phyloP scores from a whole-genome alignment of 2,888 invertebrate species.

The Aleiodes alternator region DNA sequence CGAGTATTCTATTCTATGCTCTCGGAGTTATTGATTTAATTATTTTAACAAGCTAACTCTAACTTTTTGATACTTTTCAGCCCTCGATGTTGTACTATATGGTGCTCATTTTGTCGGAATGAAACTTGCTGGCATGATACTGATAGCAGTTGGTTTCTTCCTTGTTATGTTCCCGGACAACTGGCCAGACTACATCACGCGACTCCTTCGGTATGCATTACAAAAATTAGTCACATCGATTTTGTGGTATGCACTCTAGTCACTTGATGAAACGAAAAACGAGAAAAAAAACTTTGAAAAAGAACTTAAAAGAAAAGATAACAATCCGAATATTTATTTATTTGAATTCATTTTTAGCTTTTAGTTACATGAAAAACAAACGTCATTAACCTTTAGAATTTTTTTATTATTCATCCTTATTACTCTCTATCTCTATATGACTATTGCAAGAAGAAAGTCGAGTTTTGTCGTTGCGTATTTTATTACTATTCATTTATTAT shows the following conservation, averaged over 20 bases:
- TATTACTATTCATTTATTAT: conserved; percentile 23
- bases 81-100: conserved; percentile 90
- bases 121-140: conserved; percentile 95
- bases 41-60: not conserved
- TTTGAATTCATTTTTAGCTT: conserved; percentile 40
- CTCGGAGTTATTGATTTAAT: not conserved
- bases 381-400: conserved; percentile 30
- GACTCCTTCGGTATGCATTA: conserved; percentile 86
- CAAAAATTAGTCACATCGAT: conserved; percentile 56
- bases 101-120: conserved; percentile 93
- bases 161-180: conserved; percentile 96
- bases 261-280: conserved; percentile 38
- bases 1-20: not conserved
- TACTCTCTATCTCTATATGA: conserved; percentile 42
- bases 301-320: not conserved
- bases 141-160: conserved; percentile 93
- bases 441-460: conserved; percentile 60
- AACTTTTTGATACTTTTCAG: conserved; percentile 76
- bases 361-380: not conserved
- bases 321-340: conserved; percentile 50
- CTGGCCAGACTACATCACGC: conserved; percentile 96
- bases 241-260: conserved; percentile 67
- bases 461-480: conserved; percentile 24
- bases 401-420: conserved; percentile 33
- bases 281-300: conserved; percentile 12